Evolutionary conservation across 2,113 vertebrate genomes (phyloP), one percentile per base, ranked within the genome.

Genomic region (Oxyruncus cristatus): DNA sequence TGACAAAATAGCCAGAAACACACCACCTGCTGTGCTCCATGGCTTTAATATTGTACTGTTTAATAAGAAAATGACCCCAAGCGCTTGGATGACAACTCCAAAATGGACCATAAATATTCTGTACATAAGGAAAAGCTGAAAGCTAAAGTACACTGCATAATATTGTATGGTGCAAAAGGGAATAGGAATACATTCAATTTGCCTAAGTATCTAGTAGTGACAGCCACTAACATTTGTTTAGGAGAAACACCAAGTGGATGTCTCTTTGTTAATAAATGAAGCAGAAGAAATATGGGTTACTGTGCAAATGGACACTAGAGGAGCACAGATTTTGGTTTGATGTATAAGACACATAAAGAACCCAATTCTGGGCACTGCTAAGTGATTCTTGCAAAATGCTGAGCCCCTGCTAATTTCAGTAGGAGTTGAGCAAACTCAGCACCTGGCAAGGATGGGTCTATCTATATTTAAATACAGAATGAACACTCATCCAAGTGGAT

Each of bases 31-130:
- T 86, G 92, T 95, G 76, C 70, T 62, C 92, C 41, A 58, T 91
- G 94, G 92, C 95, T 92, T 95, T 96, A 92, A 86, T 91, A 91
- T 75, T 92, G 65, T 74, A 37, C 80, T 91, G 41, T 93, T 96
- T 95, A 96, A 94, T 97, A 96, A 93, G 83, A 93, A 95, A 97
- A 95, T 93, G 83, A 96, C 93, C 92, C 85, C 88, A 82, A 95
- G 95, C 91, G 80, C 88, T 92, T 85, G 83, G 88, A 95, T 96
- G 96, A 94, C 93, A 96, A 85, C 83, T 95, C 85, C 76, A 81
- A 96, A 96, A 96, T 93, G 91, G 70, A 62, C 73, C 91, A 97
- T 96, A 96, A 96, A 97, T 96, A 95, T 93, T 94, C 79, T 3
- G 20, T 84, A 72, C 46, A 32, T 71, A 91, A 95, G 88, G 80